Conservation (phyloP, 2,113 vertebrate species). For the Callorhinus ursinus region DNA sequence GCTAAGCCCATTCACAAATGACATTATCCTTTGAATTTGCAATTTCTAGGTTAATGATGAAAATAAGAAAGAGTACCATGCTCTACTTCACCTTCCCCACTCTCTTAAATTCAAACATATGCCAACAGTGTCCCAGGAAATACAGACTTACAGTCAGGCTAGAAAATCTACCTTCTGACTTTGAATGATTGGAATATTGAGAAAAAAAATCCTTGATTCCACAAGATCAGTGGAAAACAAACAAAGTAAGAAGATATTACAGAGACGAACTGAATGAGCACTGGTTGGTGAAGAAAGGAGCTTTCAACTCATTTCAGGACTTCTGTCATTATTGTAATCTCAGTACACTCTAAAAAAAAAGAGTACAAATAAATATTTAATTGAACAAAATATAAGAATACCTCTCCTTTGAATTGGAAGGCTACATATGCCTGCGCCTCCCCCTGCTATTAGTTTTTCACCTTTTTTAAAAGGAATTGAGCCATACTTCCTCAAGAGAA, state of each 20-base stretch:
- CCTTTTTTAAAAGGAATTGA: not conserved
- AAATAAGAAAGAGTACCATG: not conserved
- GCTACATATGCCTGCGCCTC: not conserved
- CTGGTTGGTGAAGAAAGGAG: not conserved
- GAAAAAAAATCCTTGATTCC: not conserved
- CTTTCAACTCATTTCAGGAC: not conserved
- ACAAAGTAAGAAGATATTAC: not conserved
- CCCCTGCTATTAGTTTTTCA: not conserved
- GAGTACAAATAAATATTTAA: not conserved
- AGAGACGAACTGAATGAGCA: not conserved
- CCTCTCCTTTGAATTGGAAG: not conserved
- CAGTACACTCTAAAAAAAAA: not conserved
- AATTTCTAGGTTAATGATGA: not conserved
- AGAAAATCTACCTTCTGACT: not conserved
- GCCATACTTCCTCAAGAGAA: not conserved
- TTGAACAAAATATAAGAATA: not conserved
- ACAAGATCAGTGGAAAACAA: not conserved
- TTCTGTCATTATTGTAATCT: not conserved
- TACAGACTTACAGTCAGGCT: not conserved
- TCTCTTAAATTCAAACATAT: not conserved
- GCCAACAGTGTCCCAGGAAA: not conserved
- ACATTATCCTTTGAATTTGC: not conserved
- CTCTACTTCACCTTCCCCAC: not conserved
- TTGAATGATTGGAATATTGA: not conserved
- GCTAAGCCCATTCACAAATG: not conserved